Percentiles rank a stretch among this genome's conserved stretches.
These are phyloP conservation scores for Caenorhabditis briggsae DNA, from an alignment of 1,140 invertebrate species.

Conservation along the genomic window DNA sequence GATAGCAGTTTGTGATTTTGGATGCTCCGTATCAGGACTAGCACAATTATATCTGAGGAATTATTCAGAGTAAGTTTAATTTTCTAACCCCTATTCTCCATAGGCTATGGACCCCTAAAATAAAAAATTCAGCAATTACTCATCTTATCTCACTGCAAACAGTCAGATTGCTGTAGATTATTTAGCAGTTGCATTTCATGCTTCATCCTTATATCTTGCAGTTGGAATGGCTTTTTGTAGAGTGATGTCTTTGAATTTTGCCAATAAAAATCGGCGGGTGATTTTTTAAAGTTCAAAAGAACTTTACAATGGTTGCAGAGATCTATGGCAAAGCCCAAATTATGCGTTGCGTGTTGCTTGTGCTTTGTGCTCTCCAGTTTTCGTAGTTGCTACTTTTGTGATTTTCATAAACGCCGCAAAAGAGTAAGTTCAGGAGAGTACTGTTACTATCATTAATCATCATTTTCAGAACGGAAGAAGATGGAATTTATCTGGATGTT, in stretches of 20 bases:
- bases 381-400: neutral
- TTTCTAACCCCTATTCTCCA: neutral
- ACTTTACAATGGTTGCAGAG: neutral
- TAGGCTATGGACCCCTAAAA: neutral
- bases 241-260: slow-evolving; percentile 1
- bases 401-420: neutral
- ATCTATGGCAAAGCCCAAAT: slow-evolving; percentile 1
- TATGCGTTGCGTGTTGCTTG: neutral
- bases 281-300: neutral
- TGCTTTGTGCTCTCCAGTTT: slow-evolving; percentile 16
- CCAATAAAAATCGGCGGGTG: neutral
- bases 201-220: slow-evolving; percentile 22
- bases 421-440: neutral
- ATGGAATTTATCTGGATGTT: neutral
- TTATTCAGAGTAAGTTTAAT: slow-evolving; percentile 2
- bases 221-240: slow-evolving; percentile 28
- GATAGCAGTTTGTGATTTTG: slow-evolving; percentile 7
- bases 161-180: neutral
- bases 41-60: slow-evolving; percentile 11
- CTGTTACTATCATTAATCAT: too few species aligned
- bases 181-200: neutral
- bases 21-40: neutral
- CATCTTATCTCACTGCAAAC: slow-evolving; percentile 3
- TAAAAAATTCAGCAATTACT: neutral
- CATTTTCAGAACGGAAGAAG: neutral